A percentile compares a stretch with the other conserved stretches of the same genome.
Evolutionary conservation across 2,113 vertebrate species (phyloP).

Genomic region (Turdus rufiventris): DNA sequence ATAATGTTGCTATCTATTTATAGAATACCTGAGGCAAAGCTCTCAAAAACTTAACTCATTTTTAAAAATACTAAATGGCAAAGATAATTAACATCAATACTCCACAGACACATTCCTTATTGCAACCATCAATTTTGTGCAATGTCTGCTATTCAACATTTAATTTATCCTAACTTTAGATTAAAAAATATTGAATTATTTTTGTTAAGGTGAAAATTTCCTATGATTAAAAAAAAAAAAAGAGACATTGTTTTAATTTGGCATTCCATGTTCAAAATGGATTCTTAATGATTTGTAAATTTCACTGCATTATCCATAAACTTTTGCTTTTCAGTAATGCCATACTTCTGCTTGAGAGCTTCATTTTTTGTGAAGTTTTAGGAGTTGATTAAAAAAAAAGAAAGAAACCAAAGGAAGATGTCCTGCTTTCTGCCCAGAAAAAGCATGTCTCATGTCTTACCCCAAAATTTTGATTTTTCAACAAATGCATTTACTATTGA

Average conservation of each 20-base stretch:
- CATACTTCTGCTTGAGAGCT: neutral
- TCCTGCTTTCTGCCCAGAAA: accelerated
- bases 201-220: neutral
- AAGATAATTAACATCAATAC: neutral
- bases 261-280: accelerated
- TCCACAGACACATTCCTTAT: neutral
- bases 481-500: neutral
- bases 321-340: neutral
- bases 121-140: neutral
- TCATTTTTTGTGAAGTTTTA: neutral
- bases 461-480: neutral
- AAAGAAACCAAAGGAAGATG: neutral
- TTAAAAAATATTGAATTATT: neutral
- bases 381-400: neutral
- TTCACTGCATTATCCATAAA: neutral
- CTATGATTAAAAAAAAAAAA: neutral
- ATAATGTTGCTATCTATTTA: neutral
- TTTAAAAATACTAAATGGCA: neutral
- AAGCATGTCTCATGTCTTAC: accelerated
- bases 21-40: neutral
- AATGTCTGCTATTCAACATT: neutral
- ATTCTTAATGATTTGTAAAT: neutral
- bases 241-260: neutral
- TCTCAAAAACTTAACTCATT: neutral
- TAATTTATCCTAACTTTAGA: neutral